Conservation (phyloP, 2,888 invertebrate species). For the Ethmia dodecea region DNA sequence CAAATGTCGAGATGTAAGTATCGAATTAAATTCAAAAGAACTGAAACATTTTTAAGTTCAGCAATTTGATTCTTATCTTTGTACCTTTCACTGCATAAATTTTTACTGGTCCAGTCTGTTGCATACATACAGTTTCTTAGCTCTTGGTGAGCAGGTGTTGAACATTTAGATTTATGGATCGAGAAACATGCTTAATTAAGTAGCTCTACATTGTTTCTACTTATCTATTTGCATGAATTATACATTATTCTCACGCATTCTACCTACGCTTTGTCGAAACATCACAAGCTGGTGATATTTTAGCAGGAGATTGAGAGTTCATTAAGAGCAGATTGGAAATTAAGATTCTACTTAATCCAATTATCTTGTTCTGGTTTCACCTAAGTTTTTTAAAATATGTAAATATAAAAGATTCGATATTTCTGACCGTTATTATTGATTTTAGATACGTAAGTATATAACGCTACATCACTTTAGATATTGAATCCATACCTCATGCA, state of each 20-base stretch:
- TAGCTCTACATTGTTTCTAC: slow-evolving; percentile 52
- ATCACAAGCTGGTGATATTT: slow-evolving; percentile 15
- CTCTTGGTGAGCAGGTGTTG: slow-evolving; percentile 35
- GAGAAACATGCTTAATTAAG: slow-evolving; percentile 67
- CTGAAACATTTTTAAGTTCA: neutral
- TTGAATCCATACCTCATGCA: slow-evolving; percentile 41
- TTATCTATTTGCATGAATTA: slow-evolving; percentile 41
- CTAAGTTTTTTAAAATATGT: too few species aligned
- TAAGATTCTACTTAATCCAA: too few species aligned
- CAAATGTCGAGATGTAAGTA: neutral
- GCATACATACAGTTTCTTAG: slow-evolving; percentile 19
- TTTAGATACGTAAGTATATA: too few species aligned
- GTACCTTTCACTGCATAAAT: slow-evolving; percentile 45
- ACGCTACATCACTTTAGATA: too few species aligned
- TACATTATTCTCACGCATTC: slow-evolving; percentile 38
- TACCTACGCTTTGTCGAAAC: slow-evolving; percentile 11
- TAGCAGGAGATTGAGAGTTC: slow-evolving; percentile 18
- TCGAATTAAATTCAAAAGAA: neutral
- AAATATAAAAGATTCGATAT: too few species aligned
- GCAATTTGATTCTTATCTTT: slow-evolving; percentile 36
- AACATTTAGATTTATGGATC: slow-evolving; percentile 66
- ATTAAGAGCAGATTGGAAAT: slow-evolving; percentile 37
- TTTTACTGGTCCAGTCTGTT: slow-evolving; percentile 4
- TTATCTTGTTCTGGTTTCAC: too few species aligned
- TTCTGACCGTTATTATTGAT: too few species aligned